Conservation (phyloP, 2,797 vertebrate species). For the Champsocephalus esox region DNA sequence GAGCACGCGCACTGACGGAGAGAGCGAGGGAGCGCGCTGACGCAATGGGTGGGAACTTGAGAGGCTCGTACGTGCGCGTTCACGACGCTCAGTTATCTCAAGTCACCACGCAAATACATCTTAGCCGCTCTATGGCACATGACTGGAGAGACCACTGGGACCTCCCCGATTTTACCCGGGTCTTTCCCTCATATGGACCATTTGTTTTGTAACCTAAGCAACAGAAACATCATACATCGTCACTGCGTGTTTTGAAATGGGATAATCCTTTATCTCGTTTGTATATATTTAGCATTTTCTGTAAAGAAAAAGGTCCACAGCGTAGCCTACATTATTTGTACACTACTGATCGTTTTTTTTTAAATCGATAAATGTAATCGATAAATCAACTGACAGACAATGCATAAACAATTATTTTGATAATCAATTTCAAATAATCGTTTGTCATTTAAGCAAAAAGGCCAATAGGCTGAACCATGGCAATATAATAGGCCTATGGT, state of each 20-base stretch:
- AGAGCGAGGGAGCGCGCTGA: slow-evolving; percentile 78
- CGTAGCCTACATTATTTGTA: neutral
- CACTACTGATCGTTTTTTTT: neutral
- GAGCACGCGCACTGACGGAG: slow-evolving; percentile 84
- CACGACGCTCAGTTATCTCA: slow-evolving; percentile 45
- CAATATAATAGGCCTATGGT: neutral
- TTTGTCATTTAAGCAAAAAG: slow-evolving; percentile 13
- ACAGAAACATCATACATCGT: slow-evolving; percentile 9
- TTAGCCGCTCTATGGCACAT: slow-evolving; percentile 22
- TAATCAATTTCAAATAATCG: neutral
- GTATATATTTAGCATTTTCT: neutral
- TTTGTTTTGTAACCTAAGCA: slow-evolving; percentile 13
- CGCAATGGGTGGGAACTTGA: slow-evolving; percentile 78
- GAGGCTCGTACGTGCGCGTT: slow-evolving; percentile 74
- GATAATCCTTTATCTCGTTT: neutral
- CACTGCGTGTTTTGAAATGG: neutral
- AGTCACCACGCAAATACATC: slow-evolving; percentile 45
- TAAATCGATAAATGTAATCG: neutral
- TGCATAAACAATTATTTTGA: neutral
- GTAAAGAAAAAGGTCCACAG: neutral
- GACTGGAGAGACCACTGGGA: slow-evolving; percentile 37
- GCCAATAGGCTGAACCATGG: neutral
- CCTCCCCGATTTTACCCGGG: neutral
- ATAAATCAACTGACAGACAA: neutral
- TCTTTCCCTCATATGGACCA: neutral